phyloP scores from a whole-genome alignment of 2,888 invertebrate species.

The Caenorhabditis sinica region DNA sequence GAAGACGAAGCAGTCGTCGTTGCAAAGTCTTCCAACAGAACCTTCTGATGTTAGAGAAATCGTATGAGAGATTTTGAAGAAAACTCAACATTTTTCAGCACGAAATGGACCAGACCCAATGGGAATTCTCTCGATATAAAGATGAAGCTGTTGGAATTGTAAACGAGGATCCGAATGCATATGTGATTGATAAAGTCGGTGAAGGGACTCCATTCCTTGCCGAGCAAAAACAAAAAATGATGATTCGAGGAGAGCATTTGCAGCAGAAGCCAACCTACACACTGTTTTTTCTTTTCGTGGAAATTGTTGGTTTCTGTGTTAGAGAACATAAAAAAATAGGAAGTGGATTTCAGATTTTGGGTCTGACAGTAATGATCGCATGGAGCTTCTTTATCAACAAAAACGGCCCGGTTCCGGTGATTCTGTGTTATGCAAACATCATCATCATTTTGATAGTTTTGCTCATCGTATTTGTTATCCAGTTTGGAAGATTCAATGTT shows the following conservation, averaged over 20 bases:
- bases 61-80: no score
- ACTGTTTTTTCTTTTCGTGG: conserved; percentile 30
- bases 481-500: conserved; percentile 60
- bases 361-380: conserved; percentile 23
- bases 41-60: conserved; percentile 21
- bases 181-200: conserved; percentile 43
- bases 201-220: conserved; percentile 55
- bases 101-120: conserved; percentile 64
- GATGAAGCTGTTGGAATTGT: conserved; percentile 44
- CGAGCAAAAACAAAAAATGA: conserved; percentile 61
- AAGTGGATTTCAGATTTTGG: conserved; percentile 27
- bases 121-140: conserved; percentile 64
- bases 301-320: conserved; percentile 42
- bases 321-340: neutral
- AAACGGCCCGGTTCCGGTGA: conserved; percentile 44
- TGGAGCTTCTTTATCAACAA: conserved; percentile 28
- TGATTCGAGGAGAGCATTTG: conserved; percentile 64
- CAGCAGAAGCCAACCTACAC: conserved; percentile 43
- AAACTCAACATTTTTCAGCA: conserved; percentile 8
- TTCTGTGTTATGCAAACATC: conserved; percentile 59
- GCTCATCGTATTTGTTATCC: conserved; percentile 44
- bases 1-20: neutral
- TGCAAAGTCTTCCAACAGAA: conserved; percentile 16
- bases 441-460: conserved; percentile 43
- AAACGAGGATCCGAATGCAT: conserved; percentile 34